Conservation (phyloP, 1,140 invertebrate genomes). For the Steinernema khuongi region DNA sequence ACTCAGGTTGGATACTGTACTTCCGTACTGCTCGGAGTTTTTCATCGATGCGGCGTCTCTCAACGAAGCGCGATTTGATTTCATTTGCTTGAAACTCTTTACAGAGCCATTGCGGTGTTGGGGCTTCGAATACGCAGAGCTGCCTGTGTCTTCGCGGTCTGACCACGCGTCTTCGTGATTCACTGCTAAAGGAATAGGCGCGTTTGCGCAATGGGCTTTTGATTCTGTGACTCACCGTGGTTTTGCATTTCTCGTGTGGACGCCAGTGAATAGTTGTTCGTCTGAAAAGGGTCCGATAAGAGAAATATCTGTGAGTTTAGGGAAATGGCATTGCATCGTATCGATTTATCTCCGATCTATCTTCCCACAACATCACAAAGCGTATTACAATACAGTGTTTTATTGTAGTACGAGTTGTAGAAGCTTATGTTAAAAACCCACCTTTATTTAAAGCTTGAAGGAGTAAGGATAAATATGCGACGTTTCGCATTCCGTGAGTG, state of each 20-base stretch:
- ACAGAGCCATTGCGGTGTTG: not conserved
- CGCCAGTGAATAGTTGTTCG: constrained; percentile 11
- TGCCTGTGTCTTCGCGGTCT: not conserved
- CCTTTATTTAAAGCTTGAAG: too few species aligned
- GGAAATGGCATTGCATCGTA: too few species aligned
- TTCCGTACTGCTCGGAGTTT: constrained; percentile 4
- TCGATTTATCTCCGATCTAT: too few species aligned
- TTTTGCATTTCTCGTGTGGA: not conserved
- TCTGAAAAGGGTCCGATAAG: not conserved
- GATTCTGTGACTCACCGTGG: not conserved
- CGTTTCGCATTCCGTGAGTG: too few species aligned
- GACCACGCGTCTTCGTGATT: constrained; percentile 2
- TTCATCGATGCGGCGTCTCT: not conserved
- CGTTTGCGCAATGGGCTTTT: not conserved
- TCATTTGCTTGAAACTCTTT: constrained; percentile 3
- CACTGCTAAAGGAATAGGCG: not conserved
- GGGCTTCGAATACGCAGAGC: not conserved
- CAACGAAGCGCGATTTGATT: not conserved
- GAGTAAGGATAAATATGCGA: too few species aligned
- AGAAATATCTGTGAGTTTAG: too few species aligned
- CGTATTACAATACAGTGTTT: too few species aligned
- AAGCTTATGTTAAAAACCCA: too few species aligned
- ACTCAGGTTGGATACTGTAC: not conserved
- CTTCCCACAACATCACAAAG: too few species aligned
- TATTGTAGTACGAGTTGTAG: too few species aligned